A percentile compares a stretch with the other conserved stretches of the same genome.
These are phyloP conservation scores for Osmerus eperlanus DNA, from an alignment of 2,113 vertebrate species.

Conservation along the genomic window DNA sequence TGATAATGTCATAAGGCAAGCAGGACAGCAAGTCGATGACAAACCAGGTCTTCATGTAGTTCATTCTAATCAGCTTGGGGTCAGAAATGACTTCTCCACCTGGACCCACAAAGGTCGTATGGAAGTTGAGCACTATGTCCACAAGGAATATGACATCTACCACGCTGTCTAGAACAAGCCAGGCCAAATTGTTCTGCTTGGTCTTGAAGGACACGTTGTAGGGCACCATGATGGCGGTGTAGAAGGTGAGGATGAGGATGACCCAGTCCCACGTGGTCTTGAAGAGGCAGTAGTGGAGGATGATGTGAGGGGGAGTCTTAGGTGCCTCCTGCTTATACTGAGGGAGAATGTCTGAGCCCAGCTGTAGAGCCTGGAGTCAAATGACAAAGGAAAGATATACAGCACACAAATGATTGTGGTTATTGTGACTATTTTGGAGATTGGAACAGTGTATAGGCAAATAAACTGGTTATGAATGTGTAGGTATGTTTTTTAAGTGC, in stretches of 20 bases:
- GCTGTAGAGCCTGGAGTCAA: conserved; percentile 84
- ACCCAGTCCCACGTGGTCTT: conserved; percentile 99
- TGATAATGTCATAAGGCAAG: conserved; percentile 98
- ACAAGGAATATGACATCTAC: conserved; percentile 95
- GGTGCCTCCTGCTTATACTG: conserved; percentile 98
- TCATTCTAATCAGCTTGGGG: conserved; percentile 95
- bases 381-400: not conserved
- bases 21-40: conserved; percentile 97
- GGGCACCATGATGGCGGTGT: conserved; percentile 99
- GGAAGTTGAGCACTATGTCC: conserved; percentile 98
- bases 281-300: conserved; percentile 97
- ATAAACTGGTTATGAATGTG: too few species aligned
- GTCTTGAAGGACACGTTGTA: conserved; percentile 97
- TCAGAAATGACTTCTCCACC: conserved; percentile 96
- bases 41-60: conserved; percentile 99
- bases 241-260: conserved; percentile 98
- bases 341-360: conserved; percentile 97
- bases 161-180: conserved; percentile 97
- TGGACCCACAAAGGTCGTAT: conserved; percentile 95
- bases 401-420: not conserved
- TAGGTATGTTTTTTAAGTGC: too few species aligned
- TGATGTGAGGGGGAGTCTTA: conserved; percentile 97
- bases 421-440: not conserved
- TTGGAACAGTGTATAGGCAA: too few species aligned
- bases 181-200: conserved; percentile 92